These are phyloP conservation scores for Drosophila suboccidentalis DNA, from an alignment of 2,888 invertebrate genomes.

Conservation along the genomic window DNA sequence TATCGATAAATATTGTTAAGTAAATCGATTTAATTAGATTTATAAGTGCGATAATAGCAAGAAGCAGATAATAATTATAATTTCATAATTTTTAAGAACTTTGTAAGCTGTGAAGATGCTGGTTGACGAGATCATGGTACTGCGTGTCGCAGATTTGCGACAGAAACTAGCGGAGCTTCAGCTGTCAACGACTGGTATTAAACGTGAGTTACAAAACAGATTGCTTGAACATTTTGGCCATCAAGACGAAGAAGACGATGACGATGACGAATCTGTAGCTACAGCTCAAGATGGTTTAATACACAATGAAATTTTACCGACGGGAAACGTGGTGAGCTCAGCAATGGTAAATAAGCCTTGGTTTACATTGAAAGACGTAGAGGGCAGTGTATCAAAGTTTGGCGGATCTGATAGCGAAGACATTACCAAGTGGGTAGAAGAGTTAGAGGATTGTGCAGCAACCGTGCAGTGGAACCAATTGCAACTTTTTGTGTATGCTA, in stretches of 20 bases:
- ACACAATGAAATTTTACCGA: background rate
- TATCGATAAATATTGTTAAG: background rate
- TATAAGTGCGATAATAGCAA: no score
- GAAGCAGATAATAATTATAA: no score
- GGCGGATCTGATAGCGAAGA: background rate
- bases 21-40: background rate
- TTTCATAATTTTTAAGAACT: background rate
- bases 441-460: no score
- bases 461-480: no score
- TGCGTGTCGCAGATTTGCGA: background rate
- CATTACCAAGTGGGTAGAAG: background rate
- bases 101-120: background rate
- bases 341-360: background rate
- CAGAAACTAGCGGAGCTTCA: background rate
- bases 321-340: background rate
- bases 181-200: background rate
- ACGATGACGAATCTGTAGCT: background rate
- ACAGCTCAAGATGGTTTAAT: background rate
- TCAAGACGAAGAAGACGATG: background rate
- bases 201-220: background rate
- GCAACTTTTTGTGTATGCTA: no score
- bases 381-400: background rate
- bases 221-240: background rate
- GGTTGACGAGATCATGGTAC: background rate
- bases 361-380: background rate